Conservation (phyloP, 2,888 invertebrate genomes). For the Chouioia cunea region DNA sequence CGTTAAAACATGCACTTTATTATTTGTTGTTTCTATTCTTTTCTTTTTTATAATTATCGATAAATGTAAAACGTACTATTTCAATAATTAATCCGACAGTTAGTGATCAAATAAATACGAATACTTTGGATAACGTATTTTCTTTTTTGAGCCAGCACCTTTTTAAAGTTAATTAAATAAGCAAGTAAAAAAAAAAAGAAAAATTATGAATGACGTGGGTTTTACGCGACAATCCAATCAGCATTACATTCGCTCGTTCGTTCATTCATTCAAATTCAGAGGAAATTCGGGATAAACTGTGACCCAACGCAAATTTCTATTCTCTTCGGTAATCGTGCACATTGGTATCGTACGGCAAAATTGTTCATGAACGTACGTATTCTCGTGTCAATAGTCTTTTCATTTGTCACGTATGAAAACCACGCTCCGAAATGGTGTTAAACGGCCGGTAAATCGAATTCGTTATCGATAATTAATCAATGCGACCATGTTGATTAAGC, state of each 20-base stretch:
- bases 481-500: too few species aligned
- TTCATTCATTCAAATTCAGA: slow-evolving; percentile 10
- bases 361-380: too few species aligned
- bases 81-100: too few species aligned
- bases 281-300: slow-evolving; percentile 38
- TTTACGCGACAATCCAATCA: slow-evolving; percentile 34
- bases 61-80: too few species aligned
- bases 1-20: too few species aligned
- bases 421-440: slow-evolving; percentile 42
- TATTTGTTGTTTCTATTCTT: too few species aligned
- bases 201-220: slow-evolving; percentile 24
- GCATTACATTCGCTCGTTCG: slow-evolving; percentile 22
- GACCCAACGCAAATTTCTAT: slow-evolving; percentile 48
- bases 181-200: not conserved
- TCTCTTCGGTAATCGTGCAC: slow-evolving; percentile 45
- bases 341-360: not conserved
- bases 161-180: slow-evolving; percentile 10
- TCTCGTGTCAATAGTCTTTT: not conserved
- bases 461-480: too few species aligned
- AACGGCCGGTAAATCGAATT: not conserved
- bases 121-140: not conserved
- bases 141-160: slow-evolving; percentile 9
- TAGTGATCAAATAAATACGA: too few species aligned
- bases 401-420: slow-evolving; percentile 4
- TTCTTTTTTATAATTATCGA: too few species aligned